Conservation (phyloP, 2,888 invertebrate species). For the Ennomos quercinarius region DNA sequence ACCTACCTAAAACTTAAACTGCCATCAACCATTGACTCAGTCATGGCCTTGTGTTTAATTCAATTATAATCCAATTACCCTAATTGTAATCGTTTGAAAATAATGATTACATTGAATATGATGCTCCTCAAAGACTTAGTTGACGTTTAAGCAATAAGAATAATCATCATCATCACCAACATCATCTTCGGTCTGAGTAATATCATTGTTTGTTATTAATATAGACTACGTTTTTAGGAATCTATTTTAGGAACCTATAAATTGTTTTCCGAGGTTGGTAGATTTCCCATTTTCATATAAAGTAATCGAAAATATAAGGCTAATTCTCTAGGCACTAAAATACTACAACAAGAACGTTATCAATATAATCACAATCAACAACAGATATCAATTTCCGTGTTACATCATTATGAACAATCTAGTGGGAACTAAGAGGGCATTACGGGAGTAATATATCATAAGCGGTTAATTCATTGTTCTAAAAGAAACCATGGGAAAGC, state of each 20-base stretch:
- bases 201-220: too few relatives aligned
- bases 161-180: too few relatives aligned
- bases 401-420: conserved; percentile 36
- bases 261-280: too few relatives aligned
- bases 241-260: too few relatives aligned
- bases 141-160: too few relatives aligned
- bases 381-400: conserved; percentile 33
- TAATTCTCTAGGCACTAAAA: neutral
- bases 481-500: conserved; percentile 54
- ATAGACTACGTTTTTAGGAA: too few relatives aligned
- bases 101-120: conserved; percentile 39
- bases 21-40: neutral
- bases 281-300: too few relatives aligned
- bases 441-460: conserved; percentile 25
- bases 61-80: conserved; percentile 17
- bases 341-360: conserved; percentile 25
- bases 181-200: too few relatives aligned
- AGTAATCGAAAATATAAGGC: conserved; percentile 1
- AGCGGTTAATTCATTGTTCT: conserved; percentile 47
- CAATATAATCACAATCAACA: conserved; percentile 31
- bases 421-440: conserved; percentile 44
- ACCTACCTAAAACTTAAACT: conserved; percentile 2
- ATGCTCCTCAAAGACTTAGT: neutral
- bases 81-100: conserved; percentile 13
- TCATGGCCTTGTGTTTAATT: conserved; percentile 7